Conservation (phyloP, 2,113 vertebrate genomes). For the Pangasianodon gigas region DNA sequence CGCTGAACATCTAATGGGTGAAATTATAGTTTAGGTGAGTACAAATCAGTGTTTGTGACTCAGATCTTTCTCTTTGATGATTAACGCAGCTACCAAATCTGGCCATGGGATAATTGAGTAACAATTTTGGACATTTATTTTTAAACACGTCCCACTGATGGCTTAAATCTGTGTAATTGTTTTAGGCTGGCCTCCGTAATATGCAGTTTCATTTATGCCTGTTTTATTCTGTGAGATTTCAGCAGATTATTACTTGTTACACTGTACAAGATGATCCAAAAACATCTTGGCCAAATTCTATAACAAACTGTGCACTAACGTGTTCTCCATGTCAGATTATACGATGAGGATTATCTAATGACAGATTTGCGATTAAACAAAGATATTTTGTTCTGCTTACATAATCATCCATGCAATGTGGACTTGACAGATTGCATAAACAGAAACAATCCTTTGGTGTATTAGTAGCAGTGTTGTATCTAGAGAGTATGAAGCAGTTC, state of each 20-base stretch:
- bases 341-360: background rate
- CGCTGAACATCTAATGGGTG: background rate
- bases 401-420: background rate
- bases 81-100: background rate
- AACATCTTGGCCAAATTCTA: background rate
- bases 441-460: background rate
- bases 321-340: background rate
- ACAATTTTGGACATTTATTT: background rate
- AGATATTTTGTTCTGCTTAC: background rate
- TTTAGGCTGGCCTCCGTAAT: background rate
- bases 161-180: background rate
- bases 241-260: background rate
- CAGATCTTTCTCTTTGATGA: background rate
- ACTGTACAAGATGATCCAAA: background rate
- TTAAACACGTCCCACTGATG: background rate
- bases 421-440: background rate
- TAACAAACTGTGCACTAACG: background rate
- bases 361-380: background rate
- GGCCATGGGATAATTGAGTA: background rate
- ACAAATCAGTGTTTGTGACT: background rate
- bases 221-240: background rate
- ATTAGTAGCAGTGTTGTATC: background rate
- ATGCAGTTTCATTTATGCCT: background rate
- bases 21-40: background rate
- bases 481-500: background rate